A percentile compares a stretch with the other conserved stretches of the same genome.
Conservation (phyloP, 2,113 vertebrate species). For the Pluvialis apricaria region DNA sequence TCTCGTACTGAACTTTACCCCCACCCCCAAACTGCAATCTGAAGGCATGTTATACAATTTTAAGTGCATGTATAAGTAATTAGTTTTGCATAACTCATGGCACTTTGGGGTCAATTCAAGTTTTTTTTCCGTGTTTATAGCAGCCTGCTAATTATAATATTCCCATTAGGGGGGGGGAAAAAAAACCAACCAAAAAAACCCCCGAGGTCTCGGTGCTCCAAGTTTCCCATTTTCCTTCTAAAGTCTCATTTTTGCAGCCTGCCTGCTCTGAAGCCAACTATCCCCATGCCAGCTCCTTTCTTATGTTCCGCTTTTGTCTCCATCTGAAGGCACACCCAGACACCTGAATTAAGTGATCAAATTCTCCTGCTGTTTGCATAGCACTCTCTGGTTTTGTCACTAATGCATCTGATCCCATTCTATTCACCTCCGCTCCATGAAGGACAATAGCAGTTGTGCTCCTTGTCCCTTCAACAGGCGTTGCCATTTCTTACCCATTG, state of each 20-base stretch:
- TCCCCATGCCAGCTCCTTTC: not conserved
- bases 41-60: not conserved
- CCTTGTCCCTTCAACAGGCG: not conserved
- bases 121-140: not conserved
- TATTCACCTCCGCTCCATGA: not conserved
- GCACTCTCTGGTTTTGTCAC: not conserved
- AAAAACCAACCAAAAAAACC: no score
- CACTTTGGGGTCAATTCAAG: not conserved
- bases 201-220: not conserved
- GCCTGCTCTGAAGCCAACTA: not conserved
- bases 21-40: not conserved
- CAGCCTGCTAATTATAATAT: not conserved
- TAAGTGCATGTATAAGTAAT: not conserved
- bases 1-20: not conserved
- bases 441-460: not conserved
- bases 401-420: not conserved
- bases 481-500: not conserved
- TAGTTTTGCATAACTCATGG: not conserved
- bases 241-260: not conserved
- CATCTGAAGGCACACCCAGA: not conserved
- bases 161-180: not conserved
- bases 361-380: not conserved
- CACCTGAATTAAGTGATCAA: not conserved
- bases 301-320: not conserved
- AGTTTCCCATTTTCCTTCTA: not conserved